Conservation (phyloP, 2,113 vertebrate species). For the Thymallus thymallus region DNA sequence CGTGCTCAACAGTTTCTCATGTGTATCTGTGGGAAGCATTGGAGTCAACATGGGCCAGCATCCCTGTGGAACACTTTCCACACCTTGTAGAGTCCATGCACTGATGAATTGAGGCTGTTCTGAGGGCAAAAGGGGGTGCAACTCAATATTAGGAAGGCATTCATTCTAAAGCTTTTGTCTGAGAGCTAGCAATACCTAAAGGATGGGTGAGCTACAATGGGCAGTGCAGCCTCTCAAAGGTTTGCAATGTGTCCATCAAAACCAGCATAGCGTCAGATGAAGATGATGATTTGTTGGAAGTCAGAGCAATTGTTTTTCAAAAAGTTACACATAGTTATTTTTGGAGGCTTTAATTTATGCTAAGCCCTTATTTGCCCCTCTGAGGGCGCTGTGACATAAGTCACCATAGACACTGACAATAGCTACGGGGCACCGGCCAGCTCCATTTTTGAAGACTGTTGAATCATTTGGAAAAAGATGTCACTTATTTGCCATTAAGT, state of each 20-base stretch:
- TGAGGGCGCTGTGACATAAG: conserved; percentile 67
- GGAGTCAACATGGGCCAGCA: no score
- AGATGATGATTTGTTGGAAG: conserved; percentile 4
- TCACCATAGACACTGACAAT: conserved; percentile 74
- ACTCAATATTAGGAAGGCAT: not conserved
- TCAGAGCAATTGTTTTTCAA: conserved; percentile 25
- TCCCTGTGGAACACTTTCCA: no score
- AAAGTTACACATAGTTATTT: conserved; percentile 62
- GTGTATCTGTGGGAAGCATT: no score
- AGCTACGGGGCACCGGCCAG: conserved; percentile 69
- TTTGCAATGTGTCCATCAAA: conserved; percentile 11
- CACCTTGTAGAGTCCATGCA: no score
- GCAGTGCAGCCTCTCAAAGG: not conserved
- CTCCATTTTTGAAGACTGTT: conserved; percentile 70
- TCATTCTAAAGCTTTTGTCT: not conserved
- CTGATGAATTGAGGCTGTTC: no score
- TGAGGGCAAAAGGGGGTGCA: not conserved
- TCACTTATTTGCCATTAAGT: conserved; percentile 78
- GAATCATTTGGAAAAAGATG: conserved; percentile 74
- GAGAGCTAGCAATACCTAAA: not conserved
- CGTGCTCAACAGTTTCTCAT: no score
- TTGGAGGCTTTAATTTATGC: conserved; percentile 70
- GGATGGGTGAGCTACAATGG: conserved; percentile 5
- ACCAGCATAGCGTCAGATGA: not conserved
- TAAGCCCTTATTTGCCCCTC: conserved; percentile 61